phyloP scores from a whole-genome alignment of 2,113 vertebrate species.

The Trachemys scripta region DNA sequence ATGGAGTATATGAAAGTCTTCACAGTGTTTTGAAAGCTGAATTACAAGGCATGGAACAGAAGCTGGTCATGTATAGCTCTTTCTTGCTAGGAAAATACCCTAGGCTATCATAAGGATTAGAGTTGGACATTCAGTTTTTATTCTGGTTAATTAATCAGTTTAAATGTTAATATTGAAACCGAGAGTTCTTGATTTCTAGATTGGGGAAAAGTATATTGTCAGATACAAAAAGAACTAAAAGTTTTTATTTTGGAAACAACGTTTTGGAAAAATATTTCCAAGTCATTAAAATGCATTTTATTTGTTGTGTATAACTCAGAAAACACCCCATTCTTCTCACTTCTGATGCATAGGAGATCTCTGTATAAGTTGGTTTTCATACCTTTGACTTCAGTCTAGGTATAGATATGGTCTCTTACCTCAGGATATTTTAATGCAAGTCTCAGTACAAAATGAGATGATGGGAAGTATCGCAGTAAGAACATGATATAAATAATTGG shows the following conservation, averaged over 20 bases:
- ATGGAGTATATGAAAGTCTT: background rate
- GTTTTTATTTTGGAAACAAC: background rate
- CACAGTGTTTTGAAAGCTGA: background rate
- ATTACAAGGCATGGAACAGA: background rate
- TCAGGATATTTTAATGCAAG: background rate
- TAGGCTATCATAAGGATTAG: background rate
- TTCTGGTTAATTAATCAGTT: background rate
- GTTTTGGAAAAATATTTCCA: background rate
- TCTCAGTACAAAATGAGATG: background rate
- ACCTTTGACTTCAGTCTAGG: background rate
- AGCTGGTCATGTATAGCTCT: background rate
- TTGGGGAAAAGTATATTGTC: background rate
- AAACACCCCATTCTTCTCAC: background rate
- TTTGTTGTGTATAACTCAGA: background rate
- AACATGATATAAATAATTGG: background rate
- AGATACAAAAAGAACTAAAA: background rate
- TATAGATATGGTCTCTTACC: background rate
- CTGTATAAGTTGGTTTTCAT: background rate
- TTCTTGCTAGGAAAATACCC: background rate
- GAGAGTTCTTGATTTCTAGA: background rate
- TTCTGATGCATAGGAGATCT: background rate
- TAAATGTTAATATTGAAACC: slow-evolving; percentile 18
- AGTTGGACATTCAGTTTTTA: background rate
- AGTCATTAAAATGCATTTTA: background rate
- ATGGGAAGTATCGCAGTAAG: background rate